Evolutionary conservation across 2,113 vertebrate genomes (phyloP), one percentile per base, ranked within the genome.

Genomic region (Calyptommatus sinebrachiatus): DNA sequence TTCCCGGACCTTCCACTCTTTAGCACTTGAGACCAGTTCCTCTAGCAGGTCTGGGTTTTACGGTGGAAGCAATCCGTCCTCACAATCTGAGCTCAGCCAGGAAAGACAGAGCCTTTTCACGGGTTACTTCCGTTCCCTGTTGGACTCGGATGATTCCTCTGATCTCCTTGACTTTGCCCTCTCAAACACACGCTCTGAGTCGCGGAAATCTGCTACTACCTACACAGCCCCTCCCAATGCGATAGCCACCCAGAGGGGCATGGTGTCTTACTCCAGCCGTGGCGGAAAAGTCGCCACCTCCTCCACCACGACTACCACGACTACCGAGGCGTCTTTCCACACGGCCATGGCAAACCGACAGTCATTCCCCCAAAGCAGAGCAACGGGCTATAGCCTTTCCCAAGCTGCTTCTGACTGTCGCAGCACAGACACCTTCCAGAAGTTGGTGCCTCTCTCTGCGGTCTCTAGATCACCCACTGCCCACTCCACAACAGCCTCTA

Each of bases 111-210:
- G 96, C 71, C 95, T 99, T 83, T 99, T 99, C 91, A 97, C 98
- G 0, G 98, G 98, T 79, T 99, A 99, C 71, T 99, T 99, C 84
- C 97, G 98, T 81, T 99, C 98, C 9, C 94, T 99, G 76, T 95
- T 99, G 1, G 98, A 99, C 89, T 99, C 98, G 0, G 98, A 99
- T 21, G 97, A 99, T 82, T 99, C 98, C 31, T 98, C 98, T 0
- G 98, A 99, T 83, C 94, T 99, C 74, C 86, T 99, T 91, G 98
- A 99, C 93, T 97, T 98, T 0, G 96, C 97, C 76, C 94, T 96
- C 70, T 95, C 96, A 0, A 94, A 96, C 6, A 95, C 95, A 4
- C 96, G 96, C 61, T 96, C 97, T 0, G 96, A 98, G 82, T 92
- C 95, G 62, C 96, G 96, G 65, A 99, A 99, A 89, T 86, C 93